phyloP scores from a whole-genome alignment of 2,113 vertebrate species.

The Anseranas semipalmata region DNA sequence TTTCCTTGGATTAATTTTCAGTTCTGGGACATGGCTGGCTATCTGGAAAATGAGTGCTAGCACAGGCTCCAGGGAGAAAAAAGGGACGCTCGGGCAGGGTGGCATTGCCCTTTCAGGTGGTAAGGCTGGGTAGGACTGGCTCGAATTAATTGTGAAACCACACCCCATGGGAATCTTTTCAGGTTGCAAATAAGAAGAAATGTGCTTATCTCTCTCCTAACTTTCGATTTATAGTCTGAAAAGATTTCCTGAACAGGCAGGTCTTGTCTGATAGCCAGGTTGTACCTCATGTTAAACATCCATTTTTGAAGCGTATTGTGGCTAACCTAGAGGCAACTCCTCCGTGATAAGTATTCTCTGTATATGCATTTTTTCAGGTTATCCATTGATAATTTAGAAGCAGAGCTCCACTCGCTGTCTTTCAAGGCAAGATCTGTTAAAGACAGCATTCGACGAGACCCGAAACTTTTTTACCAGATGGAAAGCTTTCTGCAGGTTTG shows the following conservation, averaged over 20 bases:
- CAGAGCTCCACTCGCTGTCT: slow-evolving; percentile 87
- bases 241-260: slow-evolving; percentile 7
- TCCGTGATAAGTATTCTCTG: not conserved
- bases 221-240: not conserved
- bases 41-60: not conserved
- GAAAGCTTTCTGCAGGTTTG: slow-evolving; percentile 91
- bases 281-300: not conserved
- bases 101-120: not conserved
- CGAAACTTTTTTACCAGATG: slow-evolving; percentile 87
- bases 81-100: not conserved
- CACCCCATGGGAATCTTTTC: slow-evolving; percentile 14
- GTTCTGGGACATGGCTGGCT: not conserved
- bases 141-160: slow-evolving; percentile 11
- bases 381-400: slow-evolving; percentile 90
- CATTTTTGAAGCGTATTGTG: not conserved
- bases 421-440: slow-evolving; percentile 85
- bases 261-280: slow-evolving; percentile 28
- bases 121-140: not conserved
- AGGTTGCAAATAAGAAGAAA: not conserved
- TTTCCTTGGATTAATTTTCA: not conserved
- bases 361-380: slow-evolving; percentile 78
- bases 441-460: slow-evolving; percentile 86
- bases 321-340: not conserved
- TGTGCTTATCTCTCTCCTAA: not conserved
- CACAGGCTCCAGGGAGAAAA: not conserved